Base-by-base conservation (phyloP, 2,113 vertebrate genomes). In the Lasiurus cinereus region DNA sequence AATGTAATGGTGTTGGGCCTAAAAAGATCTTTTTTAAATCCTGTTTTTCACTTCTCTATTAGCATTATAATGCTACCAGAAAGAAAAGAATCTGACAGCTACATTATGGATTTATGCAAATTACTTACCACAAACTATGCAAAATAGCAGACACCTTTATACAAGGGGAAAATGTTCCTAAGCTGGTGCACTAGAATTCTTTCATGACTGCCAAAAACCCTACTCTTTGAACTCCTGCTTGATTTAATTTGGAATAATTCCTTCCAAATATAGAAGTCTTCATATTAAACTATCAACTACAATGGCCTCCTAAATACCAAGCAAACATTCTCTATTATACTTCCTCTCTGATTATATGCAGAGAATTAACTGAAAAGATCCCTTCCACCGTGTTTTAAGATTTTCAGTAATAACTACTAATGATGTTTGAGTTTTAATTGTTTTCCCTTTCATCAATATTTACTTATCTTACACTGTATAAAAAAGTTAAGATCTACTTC, bases 81-180 rank as follows among this genome's bases (percentile, higher is more conserved):
- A 97, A 82, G 88, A 70, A 94, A 87, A 48, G 36, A 89, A 78
- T 72, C 69, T 96, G 93, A 93, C 90, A 93, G 84, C 86, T 94
- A 94, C 85, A 97, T 97, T 98, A 97, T 97, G 92, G 94, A 96
- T 97, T 98, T 97, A 98, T 97, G 95, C 77, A 98, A 98, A 98
- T 97, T 87, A 83, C 88, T 96, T 96, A 97, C 88, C 88, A 97
- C n/a, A 93, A 96, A 96, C 24, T 96, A 94, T 80, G 74, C 88
- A 90, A 87, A 96, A 92, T 82, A 93, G 12, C 73, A 91, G 56
- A 84, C 52, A 96, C 54, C 29, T 95, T 91, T 96, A 82, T 96
- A 94, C 31, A 90, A 86, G 73, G 21, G 43, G 87, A 94, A 96
- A 87, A 27, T 46, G 31, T 93, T 97, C 94, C 88, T 67, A 87